These are phyloP conservation scores for Pangasius sanitwongsei DNA, from an alignment of 2,797 vertebrate species.

Conservation along the genomic window DNA sequence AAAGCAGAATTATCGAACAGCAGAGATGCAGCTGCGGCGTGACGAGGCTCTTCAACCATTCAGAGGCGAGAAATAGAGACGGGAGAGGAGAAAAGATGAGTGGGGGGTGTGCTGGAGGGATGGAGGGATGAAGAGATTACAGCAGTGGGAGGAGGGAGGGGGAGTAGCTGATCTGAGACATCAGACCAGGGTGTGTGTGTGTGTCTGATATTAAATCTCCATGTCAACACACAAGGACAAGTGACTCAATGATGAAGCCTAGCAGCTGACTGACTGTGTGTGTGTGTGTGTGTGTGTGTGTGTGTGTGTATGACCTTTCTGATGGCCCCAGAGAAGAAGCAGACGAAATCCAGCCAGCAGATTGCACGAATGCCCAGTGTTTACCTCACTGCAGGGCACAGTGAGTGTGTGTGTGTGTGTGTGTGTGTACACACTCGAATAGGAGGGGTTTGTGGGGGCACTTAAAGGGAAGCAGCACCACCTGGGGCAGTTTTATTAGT, in stretches of 20 bases:
- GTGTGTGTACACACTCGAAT: neutral
- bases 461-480: slow-evolving; percentile 81
- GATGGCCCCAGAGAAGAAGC: slow-evolving; percentile 35
- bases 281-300: slow-evolving; percentile 3
- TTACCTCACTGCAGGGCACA: slow-evolving; percentile 49
- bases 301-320: slow-evolving; percentile 48
- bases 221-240: slow-evolving; percentile 88
- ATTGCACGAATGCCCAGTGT: slow-evolving; percentile 18
- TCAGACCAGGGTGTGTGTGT: slow-evolving; percentile 83
- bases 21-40: neutral
- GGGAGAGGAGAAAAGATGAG: slow-evolving; percentile 54
- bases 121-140: slow-evolving; percentile 68
- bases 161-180: slow-evolving; percentile 84
- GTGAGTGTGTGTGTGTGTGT: neutral
- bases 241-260: slow-evolving; percentile 74
- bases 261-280: slow-evolving; percentile 44
- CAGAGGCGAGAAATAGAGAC: slow-evolving; percentile 8
- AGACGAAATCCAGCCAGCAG: slow-evolving; percentile 37
- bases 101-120: slow-evolving; percentile 59
- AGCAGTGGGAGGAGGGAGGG: slow-evolving; percentile 68
- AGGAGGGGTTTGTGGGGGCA: slow-evolving; percentile 66
- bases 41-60: slow-evolving; percentile 36
- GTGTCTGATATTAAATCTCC: slow-evolving; percentile 92
- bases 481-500: slow-evolving; percentile 92
- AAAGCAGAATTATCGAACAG: neutral